A percentile compares a stretch with the other conserved stretches of the same genome.
Evolutionary conservation across 1,140 invertebrate species (phyloP).

Genomic region (roundworm (Caenorhabditis elegans)): DNA sequence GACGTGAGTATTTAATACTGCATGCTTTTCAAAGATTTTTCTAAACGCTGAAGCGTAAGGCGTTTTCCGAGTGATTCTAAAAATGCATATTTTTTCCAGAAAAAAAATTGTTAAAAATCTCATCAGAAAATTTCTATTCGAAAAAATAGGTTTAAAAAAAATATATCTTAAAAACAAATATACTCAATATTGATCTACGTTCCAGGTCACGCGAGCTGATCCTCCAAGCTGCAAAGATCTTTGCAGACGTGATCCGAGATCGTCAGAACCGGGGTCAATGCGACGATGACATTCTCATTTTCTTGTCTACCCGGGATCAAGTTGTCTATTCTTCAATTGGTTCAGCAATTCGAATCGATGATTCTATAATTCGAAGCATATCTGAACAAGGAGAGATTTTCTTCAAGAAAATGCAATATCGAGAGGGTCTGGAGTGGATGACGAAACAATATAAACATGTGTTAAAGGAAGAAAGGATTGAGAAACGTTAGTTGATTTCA

Average conservation of each 20-base stretch:
- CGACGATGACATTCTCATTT: conserved; percentile 42
- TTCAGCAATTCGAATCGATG: neutral
- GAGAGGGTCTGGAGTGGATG: conserved; percentile 39
- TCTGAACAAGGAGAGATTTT: conserved; percentile 11
- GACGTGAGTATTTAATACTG: neutral
- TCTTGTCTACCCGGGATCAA: conserved; percentile 36
- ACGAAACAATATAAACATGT: conserved; percentile 24
- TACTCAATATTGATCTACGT: too few relatives aligned
- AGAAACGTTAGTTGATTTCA: neutral
- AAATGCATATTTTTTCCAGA: too few relatives aligned
- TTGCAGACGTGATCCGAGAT: conserved; percentile 37
- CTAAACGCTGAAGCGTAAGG: too few relatives aligned
- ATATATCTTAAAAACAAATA: too few relatives aligned
- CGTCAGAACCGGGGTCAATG: conserved; percentile 41
- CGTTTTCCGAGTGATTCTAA: too few relatives aligned
- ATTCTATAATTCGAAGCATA: neutral
- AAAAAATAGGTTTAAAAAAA: too few relatives aligned
- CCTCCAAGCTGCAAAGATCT: conserved; percentile 26
- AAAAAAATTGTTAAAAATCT: too few relatives aligned
- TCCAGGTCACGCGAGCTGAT: conserved; percentile 25
- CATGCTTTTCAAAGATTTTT: too few relatives aligned
- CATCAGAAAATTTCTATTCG: too few relatives aligned
- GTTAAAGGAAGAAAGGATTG: neutral
- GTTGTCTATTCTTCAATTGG: conserved; percentile 42
- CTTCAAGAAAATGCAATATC: conserved; percentile 39